These are phyloP conservation scores for Drepanosiphum platanoidis DNA, from an alignment of 2,888 invertebrate species.

Conservation along the genomic window DNA sequence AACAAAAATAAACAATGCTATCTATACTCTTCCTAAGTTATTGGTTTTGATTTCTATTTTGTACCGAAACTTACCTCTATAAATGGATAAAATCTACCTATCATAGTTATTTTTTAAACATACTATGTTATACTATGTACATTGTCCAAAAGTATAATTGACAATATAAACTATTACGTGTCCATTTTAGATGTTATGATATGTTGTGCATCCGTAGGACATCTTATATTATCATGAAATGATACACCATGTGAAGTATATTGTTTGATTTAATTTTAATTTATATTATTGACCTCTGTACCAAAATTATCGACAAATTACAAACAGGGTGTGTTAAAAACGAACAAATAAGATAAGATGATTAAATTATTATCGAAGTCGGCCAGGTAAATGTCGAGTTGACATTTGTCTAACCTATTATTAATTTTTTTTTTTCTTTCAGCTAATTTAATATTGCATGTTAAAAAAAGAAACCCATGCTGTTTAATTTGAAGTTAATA, in stretches of 20 bases:
- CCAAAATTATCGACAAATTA: constrained; percentile 7
- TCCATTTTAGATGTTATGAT: neutral
- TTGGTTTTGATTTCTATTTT: constrained; percentile 47
- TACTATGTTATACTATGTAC: constrained; percentile 11
- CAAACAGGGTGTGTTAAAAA: constrained; percentile 45
- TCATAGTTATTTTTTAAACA: constrained; percentile 21
- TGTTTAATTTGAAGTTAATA: constrained; percentile 6
- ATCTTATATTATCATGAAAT: neutral
- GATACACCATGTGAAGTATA: neutral
- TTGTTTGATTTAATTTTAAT: constrained; percentile 10
- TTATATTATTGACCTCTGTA: neutral
- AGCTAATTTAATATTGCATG: constrained; percentile 14
- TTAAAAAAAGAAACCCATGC: constrained; percentile 6
- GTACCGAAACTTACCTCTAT: constrained; percentile 40
- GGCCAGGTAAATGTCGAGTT: constrained; percentile 18
- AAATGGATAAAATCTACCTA: constrained; percentile 1
- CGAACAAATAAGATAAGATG: constrained; percentile 16
- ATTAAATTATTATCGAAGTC: neutral
- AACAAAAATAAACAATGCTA: constrained; percentile 32
- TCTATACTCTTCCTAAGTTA: constrained; percentile 47
- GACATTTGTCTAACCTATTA: constrained; percentile 10
- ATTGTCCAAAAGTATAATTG: neutral
- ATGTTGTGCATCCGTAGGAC: constrained; percentile 1
- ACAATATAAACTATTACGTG: neutral
- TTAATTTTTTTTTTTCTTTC: constrained; percentile 5